Evolutionary conservation across 35 echinoderm and acorn worm genomes (phyloP).

Genomic region (Ptychodera flava): DNA sequence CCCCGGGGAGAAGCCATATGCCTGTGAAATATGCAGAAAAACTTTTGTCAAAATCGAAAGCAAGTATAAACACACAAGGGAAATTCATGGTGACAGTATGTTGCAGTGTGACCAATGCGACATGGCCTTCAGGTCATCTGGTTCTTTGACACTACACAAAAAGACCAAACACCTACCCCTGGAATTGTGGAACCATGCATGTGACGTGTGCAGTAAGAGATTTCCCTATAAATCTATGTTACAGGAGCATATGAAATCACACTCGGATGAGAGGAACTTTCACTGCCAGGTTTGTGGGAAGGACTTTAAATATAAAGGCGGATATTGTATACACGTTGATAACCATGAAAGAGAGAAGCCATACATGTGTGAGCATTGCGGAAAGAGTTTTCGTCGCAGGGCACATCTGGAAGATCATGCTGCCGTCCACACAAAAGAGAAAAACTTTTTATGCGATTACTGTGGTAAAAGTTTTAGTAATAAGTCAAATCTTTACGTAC

Average conservation of each 20-base stretch:
- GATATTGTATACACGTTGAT: neutral
- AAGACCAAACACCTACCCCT: neutral
- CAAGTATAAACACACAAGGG: neutral
- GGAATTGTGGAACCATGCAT: neutral
- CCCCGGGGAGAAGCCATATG: neutral
- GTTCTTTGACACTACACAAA: neutral
- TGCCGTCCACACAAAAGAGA: slow-evolving; percentile 19
- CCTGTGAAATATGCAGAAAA: neutral
- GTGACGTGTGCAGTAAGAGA: neutral
- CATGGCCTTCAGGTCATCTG: neutral
- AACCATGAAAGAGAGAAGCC: slow-evolving; percentile 2
- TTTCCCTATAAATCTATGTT: neutral
- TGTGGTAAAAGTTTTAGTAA: slow-evolving; percentile 11
- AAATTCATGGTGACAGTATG: neutral
- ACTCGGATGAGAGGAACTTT: neutral
- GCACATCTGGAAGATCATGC: neutral
- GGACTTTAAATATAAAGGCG: neutral
- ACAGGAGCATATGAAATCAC: neutral
- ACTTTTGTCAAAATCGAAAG: neutral
- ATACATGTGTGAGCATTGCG: slow-evolving; percentile 16
- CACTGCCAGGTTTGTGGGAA: neutral
- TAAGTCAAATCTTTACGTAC: neutral
- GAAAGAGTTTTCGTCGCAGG: slow-evolving; percentile 8
- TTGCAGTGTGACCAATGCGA: neutral
- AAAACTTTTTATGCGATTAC: slow-evolving; percentile 3